Evolutionary conservation across 2,113 vertebrate genomes (phyloP), one percentile per base, ranked within the genome.

Genomic region (Vidua chalybeata): DNA sequence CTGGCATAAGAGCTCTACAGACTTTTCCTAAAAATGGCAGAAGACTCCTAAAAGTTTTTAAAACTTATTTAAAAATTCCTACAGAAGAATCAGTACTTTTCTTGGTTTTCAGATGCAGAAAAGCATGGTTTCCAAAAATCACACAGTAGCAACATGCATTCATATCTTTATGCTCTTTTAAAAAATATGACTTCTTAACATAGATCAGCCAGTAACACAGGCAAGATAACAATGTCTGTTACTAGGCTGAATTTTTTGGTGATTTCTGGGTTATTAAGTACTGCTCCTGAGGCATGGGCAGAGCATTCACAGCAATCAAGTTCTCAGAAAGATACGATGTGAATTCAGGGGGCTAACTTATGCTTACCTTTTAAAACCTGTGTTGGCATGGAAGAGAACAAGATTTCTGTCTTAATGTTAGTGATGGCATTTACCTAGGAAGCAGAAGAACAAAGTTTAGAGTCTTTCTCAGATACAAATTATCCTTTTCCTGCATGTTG

Each of bases 401-500:
- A 59, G 37, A 51, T 71, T 77, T 16, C 15, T 43, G 2, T 63
- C 10, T 37, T 82, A 13, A 7, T 64, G 24, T 37, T 73, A 64
- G 23, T 11, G 54, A 22, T 26, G 46, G 5, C 31, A 72, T 68
- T 81, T 59, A 17, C 22, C 30, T 30, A 15, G 20, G 10, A 82
- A 67, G 15, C 2, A 74, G n/a, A 62, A 81, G 11, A 91, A 9
- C 13, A 31, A 87, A 78, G 4, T 46, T 84, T 45, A 71, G 48
- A 63, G n/a, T 17, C 12, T 11, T 71, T 13, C 48, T 79, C 23
- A 61, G n/a, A 11, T 13, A 61, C 31, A 71, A 88, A 28, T 39
- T 7, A 12, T n/a, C 20, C 21, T 88, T 85, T 64, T 90, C 37
- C 16, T 59, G 30, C 21, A 9, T 33, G 59, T 63, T 0, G 0